Evolutionary conservation across 2,888 invertebrate species (phyloP).

Genomic region (Cataglyphis altisquamis): DNA sequence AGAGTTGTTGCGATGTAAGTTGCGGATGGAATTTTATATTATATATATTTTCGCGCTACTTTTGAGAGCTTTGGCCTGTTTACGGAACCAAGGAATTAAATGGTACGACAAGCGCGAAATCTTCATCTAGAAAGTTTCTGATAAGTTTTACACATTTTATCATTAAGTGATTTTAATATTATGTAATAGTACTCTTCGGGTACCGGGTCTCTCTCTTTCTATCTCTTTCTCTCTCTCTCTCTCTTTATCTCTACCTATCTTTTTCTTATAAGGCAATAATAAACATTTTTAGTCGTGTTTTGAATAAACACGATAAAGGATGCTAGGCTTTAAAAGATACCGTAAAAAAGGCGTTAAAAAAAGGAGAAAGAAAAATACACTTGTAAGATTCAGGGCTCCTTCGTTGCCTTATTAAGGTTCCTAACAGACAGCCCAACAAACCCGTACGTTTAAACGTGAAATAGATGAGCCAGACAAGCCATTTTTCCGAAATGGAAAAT

Average conservation of each 20-base stretch:
- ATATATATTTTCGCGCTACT: constrained; percentile 48
- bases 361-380: constrained; percentile 56
- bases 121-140: not conserved
- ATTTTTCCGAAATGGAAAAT: constrained; percentile 41
- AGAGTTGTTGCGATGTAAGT: constrained; percentile 49
- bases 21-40: constrained; percentile 57
- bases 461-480: constrained; percentile 45
- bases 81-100: not conserved
- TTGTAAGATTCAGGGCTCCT: constrained; percentile 76
- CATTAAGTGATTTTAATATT: constrained; percentile 14
- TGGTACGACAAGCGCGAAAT: not conserved
- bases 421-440: constrained; percentile 75
- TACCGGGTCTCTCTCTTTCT: constrained; percentile 66
- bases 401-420: constrained; percentile 81
- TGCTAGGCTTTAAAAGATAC: constrained; percentile 44
- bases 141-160: constrained; percentile 39
- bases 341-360: constrained; percentile 48
- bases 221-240: constrained; percentile 52
- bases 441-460: constrained; percentile 59
- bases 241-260: constrained; percentile 39
- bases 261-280: constrained; percentile 56
- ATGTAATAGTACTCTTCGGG: constrained; percentile 32
- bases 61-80: constrained; percentile 66
- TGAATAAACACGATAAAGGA: constrained; percentile 48
- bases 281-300: constrained; percentile 53